Evolutionary conservation across 2,797 vertebrate species (phyloP).

Genomic region (Anguilla obscura): DNA sequence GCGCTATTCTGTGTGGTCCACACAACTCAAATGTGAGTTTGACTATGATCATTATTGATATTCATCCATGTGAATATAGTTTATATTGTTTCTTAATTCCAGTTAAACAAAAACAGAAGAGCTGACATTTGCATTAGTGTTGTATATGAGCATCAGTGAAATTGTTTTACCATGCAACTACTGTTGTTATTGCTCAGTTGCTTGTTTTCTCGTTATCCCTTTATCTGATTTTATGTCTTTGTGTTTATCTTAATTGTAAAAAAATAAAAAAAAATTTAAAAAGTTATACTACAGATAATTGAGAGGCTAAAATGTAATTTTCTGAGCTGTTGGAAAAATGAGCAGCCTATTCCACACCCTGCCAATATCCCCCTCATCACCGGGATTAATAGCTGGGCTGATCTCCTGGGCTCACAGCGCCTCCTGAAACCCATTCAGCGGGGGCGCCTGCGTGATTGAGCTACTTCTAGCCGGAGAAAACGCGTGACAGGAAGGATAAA

Average conservation of each 20-base stretch:
- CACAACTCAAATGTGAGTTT: slow-evolving; percentile 84
- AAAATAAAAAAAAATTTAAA: not conserved
- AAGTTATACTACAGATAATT: not conserved
- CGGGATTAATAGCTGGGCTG: slow-evolving; percentile 8
- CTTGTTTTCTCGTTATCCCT: not conserved
- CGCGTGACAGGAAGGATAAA: slow-evolving; percentile 75
- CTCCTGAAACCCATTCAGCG: slow-evolving; percentile 38
- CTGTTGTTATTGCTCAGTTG: too few species aligned
- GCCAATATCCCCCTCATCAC: not conserved
- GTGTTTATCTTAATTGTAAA: too few species aligned
- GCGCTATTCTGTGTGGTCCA: slow-evolving; percentile 84
- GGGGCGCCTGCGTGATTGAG: slow-evolving; percentile 42
- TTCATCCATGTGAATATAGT: not conserved
- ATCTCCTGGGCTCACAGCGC: slow-evolving; percentile 42
- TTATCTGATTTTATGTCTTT: not conserved
- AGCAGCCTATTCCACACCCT: not conserved
- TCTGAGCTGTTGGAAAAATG: not conserved
- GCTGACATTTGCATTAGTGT: not conserved
- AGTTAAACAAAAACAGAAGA: not conserved
- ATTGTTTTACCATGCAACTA: not conserved
- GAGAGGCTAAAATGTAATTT: not conserved
- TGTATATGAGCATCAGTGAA: not conserved
- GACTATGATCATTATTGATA: not conserved
- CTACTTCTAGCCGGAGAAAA: slow-evolving; percentile 43
- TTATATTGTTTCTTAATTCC: not conserved